Evolutionary conservation across 2,888 invertebrate genomes (phyloP), one percentile per base, ranked within the genome.

Genomic region (Tenthredo amoena): DNA sequence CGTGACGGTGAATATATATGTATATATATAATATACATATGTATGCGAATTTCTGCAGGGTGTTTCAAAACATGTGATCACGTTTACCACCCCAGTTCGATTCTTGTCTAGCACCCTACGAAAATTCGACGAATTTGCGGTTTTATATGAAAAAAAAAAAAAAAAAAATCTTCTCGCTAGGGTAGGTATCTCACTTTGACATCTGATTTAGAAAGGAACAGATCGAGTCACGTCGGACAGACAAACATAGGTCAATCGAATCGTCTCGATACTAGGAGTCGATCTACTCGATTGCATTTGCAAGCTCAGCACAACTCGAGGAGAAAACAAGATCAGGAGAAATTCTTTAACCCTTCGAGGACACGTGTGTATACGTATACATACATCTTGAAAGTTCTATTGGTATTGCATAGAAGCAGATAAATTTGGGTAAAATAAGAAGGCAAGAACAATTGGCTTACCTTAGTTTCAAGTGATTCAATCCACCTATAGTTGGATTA

Each of bases 401-500:
- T 43, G n/a, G 50, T 18, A 50, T 1, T 18, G 5, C 6, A 55
- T 6, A 55, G n/a, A 7, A n/a, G 6, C n/a, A 3, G n/a, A n/a
- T 68, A 55, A n/a, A 62, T 10, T 26, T 9, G 9, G 3, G 5
- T n/a, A 43, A 43, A 12, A 40, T 0, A n/a, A 21, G 9, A 21
- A 43, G 21, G 9, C n/a, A 21, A 7, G 0, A 21, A 10, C 47
- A 21, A n/a, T 43, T 43, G 74, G 91, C 94, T 94, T 89, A 96
- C 96, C 95, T 95, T 15, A 94, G 94, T 89, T 94, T 95, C 86
- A 95, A 90, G 72, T 95, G 95, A 90, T 96, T 96, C 93, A 97
- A 93, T 89, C 97, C 96, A 0, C 95, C 96, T 86, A 98, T 94
- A 4, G 96, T 96, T 0, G 97, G 97, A 92, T 97, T 97, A 87